phyloP scores from a whole-genome alignment of 2,113 vertebrate species.

The Corvus hawaiiensis region DNA sequence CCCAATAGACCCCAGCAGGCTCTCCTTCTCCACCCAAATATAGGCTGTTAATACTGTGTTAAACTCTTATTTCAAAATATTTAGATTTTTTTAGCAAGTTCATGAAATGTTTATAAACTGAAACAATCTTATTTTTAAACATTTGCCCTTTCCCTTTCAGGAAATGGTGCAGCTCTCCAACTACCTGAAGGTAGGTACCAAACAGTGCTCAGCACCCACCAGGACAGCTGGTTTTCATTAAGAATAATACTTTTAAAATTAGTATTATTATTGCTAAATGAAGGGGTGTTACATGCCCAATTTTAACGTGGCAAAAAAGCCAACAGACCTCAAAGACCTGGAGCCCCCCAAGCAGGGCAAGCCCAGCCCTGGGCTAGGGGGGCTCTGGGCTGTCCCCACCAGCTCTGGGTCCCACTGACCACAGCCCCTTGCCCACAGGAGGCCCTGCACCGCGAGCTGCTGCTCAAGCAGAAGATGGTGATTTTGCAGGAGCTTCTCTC shows the following conservation, averaged over 20 bases:
- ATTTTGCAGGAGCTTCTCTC: conserved; percentile 75
- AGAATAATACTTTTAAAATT: neutral
- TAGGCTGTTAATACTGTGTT: neutral
- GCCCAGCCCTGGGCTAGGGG: no score
- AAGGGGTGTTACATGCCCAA: neutral
- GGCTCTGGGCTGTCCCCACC: neutral
- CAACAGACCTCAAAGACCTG: neutral
- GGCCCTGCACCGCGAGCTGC: conserved; percentile 73
- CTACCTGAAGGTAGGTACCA: conserved; percentile 73
- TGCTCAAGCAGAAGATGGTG: conserved; percentile 79
- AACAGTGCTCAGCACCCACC: fast-evolving
- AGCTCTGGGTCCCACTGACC: neutral
- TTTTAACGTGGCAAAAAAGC: fast-evolving
- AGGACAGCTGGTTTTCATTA: neutral
- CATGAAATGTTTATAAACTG: neutral
- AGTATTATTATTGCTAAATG: neutral
- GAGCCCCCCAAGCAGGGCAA: neutral
- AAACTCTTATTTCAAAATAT: neutral
- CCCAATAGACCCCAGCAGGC: fast-evolving
- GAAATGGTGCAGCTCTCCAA: conserved; percentile 79
- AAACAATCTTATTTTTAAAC: neutral
- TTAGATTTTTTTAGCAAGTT: neutral
- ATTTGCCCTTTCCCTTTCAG: conserved; percentile 56
- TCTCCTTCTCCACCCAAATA: neutral
- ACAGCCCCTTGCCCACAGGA: conserved; percentile 26